phyloP scores from a whole-genome alignment of 1,140 invertebrate species.

The Drosophila yakuba region DNA sequence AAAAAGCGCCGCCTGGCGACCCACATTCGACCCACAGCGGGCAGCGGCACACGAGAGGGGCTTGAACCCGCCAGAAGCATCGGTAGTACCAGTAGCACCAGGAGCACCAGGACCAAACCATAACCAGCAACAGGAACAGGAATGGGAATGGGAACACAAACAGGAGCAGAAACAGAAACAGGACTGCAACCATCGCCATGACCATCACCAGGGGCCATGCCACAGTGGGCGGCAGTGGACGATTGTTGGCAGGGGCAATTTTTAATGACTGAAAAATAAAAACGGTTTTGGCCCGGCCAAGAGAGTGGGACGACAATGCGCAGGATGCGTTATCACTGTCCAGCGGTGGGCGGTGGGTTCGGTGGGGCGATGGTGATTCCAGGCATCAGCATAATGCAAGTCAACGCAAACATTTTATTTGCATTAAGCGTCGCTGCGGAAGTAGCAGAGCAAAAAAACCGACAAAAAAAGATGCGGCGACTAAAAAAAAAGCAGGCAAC shows the following conservation, averaged over 20 bases:
- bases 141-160: not conserved
- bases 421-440: conserved; percentile 67
- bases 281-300: conserved; percentile 16
- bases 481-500: conserved; percentile 43
- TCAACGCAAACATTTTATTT: conserved; percentile 84
- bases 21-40: conserved; percentile 78
- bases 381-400: conserved; percentile 78
- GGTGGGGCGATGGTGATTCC: not conserved
- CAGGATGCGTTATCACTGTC: conserved; percentile 24
- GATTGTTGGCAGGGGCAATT: conserved; percentile 42
- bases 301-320: conserved; percentile 15
- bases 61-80: not conserved
- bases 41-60: conserved; percentile 12
- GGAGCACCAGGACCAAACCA: not conserved
- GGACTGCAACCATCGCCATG: no score
- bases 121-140: not conserved
- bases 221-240: not conserved
- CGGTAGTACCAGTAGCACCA: not conserved
- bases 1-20: conserved; percentile 60
- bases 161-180: no score
- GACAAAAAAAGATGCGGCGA: conserved; percentile 11
- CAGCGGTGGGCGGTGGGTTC: not conserved
- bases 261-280: conserved; percentile 78
- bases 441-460: conserved; percentile 21
- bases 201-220: conserved; percentile 6